These are phyloP conservation scores for Eremophila alpestris DNA, from an alignment of 2,797 vertebrate genomes.

Conservation along the genomic window DNA sequence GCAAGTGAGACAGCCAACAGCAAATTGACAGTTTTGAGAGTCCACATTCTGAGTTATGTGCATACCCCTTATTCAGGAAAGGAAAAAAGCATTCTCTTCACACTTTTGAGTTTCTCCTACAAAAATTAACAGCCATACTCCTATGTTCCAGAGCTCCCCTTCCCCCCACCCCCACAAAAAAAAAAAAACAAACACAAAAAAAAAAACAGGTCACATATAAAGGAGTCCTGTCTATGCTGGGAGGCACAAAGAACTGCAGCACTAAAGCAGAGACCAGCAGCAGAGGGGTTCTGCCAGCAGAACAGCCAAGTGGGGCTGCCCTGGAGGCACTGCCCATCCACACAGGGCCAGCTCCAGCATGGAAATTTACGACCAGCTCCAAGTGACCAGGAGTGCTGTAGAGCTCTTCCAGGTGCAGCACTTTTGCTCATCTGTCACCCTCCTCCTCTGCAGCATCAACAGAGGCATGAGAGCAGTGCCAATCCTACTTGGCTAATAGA, in stretches of 20 bases:
- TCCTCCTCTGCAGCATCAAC: not conserved
- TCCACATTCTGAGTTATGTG: not conserved
- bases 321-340: not conserved
- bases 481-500: fast-evolving
- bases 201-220: not conserved
- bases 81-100: not conserved
- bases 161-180: not conserved
- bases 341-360: fast-evolving
- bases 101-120: not conserved
- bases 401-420: not conserved
- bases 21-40: not conserved
- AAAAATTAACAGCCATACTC: not conserved
- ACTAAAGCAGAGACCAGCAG: not conserved
- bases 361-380: not conserved
- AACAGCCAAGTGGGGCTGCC: not conserved
- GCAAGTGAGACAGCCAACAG: not conserved
- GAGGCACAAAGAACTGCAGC: not conserved
- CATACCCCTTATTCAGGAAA: not conserved
- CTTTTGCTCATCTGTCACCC: not conserved
- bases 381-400: not conserved
- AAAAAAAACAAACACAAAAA: not conserved
- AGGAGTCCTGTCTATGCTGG: not conserved
- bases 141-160: not conserved
- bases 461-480: fast-evolving
- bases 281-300: not conserved